These are phyloP conservation scores for Acyrthosiphon pisum DNA, from an alignment of 1,140 invertebrate genomes.

Conservation along the genomic window DNA sequence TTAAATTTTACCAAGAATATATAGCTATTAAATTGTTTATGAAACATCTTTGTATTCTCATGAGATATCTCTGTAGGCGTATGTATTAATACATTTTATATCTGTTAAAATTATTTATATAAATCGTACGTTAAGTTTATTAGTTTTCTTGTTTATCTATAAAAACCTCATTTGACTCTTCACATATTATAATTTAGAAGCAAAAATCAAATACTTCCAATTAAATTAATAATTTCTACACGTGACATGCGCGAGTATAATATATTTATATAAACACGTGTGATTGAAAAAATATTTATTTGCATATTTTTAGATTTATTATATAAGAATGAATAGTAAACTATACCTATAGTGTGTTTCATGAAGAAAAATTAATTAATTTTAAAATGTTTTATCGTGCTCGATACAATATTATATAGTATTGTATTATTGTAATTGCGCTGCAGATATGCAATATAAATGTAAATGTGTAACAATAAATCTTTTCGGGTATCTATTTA, in stretches of 20 bases:
- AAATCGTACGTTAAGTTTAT: background rate
- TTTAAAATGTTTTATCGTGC: background rate
- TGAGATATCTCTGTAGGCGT: background rate
- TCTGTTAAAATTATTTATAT: background rate
- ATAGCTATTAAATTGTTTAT: background rate
- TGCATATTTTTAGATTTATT: background rate
- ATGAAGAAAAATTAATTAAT: background rate
- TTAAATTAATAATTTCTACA: background rate
- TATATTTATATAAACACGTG: background rate
- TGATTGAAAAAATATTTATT: background rate
- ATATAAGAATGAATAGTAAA: background rate
- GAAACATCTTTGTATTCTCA: background rate
- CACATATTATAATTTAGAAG: background rate
- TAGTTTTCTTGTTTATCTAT: background rate
- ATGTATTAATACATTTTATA: background rate
- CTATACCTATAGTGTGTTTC: background rate
- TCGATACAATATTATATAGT: background rate
- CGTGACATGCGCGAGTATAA: background rate
- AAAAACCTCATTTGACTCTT: background rate
- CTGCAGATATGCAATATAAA: background rate
- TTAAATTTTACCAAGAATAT: background rate
- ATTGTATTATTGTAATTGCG: background rate
- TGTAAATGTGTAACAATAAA: background rate
- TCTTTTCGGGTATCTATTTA: background rate
- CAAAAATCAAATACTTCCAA: background rate